These are phyloP conservation scores for Oxystoma pomonae DNA, from an alignment of 2,888 invertebrate species.

Conservation along the genomic window DNA sequence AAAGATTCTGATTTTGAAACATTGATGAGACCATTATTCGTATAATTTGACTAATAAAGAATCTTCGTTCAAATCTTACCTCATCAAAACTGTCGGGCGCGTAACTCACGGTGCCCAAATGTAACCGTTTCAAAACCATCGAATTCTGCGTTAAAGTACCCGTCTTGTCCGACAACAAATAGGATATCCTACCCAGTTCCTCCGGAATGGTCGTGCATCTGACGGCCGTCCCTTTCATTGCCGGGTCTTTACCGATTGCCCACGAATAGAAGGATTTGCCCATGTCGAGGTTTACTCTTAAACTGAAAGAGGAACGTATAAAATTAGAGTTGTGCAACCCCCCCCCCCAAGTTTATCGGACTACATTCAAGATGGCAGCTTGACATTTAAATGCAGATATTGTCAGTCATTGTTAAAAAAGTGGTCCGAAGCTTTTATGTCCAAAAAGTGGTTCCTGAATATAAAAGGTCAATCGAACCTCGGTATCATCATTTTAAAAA, in stretches of 20 bases:
- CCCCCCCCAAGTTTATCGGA: no score
- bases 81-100: constrained; percentile 83
- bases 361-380: no score
- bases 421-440: no score
- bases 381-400: no score
- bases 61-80: constrained; percentile 48
- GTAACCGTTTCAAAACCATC: constrained; percentile 96
- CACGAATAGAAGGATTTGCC: constrained; percentile 97
- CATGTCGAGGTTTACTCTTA: constrained; percentile 97
- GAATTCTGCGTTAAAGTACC: constrained; percentile 98
- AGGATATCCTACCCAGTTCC: constrained; percentile 94
- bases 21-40: no score
- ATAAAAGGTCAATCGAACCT: no score
- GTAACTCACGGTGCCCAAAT: constrained; percentile 90
- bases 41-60: no score
- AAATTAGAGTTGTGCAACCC: no score
- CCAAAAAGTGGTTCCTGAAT: no score
- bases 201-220: constrained; percentile 98
- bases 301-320: constrained; percentile 58
- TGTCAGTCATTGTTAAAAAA: no score
- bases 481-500: no score
- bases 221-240: constrained; percentile 92
- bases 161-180: constrained; percentile 96
- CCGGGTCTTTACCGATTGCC: constrained; percentile 90
- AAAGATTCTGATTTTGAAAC: no score